Base-by-base conservation (phyloP, 2,113 vertebrate genomes). In the Atrichornis clamosus region DNA sequence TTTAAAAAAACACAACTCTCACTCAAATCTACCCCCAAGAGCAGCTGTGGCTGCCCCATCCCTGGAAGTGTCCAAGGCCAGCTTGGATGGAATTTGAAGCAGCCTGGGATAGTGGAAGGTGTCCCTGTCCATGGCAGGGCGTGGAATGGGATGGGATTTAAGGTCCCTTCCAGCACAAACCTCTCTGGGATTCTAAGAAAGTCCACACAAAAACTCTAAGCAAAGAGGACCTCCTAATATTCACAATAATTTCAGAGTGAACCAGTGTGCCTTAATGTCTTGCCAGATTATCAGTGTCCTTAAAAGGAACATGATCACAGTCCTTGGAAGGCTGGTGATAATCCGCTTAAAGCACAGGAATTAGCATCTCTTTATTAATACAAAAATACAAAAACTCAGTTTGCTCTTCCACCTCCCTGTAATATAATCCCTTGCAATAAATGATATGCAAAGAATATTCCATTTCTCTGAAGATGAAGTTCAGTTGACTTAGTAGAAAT, bases 71-170 rank as follows among this genome's bases (percentile, higher is more conserved):
- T 1, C 42, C 47, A 4, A 63, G 32, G 47, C 21, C 56, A 35
- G 53, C 11, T 0, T 73, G 44, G 22, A 58, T 0, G 0, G 19
- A 13, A 19, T 0, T 74, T 44, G 53, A 32, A 69, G 8, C 26
- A 35, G 0, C 10, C 35, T 23, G 70, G 41, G 21, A 0, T 0
- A 2, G 14, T 23, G 41, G 35, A 4, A 69, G 15, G 4, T 49
- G 47, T 49, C 41, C 26, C 30, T 27, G 24, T 4, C 33, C 78
- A 35, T 7, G 55, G 55, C 14, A 69, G 21, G 30, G 37, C 20
- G 30, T 68, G 70, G 21, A 0, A 41, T 5, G 26, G 55, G 21
- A 4, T 32, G 55, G 1, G 4, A 1, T 76, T 83, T 49, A 1
- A 23, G 26, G 14, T 35, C 30, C 11, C 11, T 55, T 23, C 21